Evolutionary conservation across 2,888 invertebrate species (phyloP), one percentile per base, ranked within the genome.

Genomic region (Leptinotarsa rubiginosa): DNA sequence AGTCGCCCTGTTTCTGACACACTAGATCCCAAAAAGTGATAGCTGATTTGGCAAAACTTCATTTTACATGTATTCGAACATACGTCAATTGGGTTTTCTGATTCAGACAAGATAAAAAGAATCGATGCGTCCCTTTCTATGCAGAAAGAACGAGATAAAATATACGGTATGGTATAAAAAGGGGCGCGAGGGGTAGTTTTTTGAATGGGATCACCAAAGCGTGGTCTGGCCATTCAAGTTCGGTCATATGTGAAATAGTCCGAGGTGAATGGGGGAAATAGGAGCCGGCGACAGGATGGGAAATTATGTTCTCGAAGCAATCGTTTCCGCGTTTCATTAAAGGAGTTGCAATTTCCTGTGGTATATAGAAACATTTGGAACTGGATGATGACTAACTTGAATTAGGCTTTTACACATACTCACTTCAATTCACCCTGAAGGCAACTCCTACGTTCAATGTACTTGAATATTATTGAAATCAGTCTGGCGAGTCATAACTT

Each of bases 241-340:
- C 91, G 90, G 90, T 91, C 91, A 91, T 88, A 90, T 90, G 91
- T 91, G 91, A 91, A 91, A 91, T 91, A 89, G 90, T 88, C 89
- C 87, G 79, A 82, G 77, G 78, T 73, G 72, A 20, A 65, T 77
- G 65, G 75, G 77, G 76, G 78, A 59, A 65, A 78, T n/a, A 62
- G 68, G 70, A 56, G 69, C 22, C 12, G 41, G 20, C 31, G 47
- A 31, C 59, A 56, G 69, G 69, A 54, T 69, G 47, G 56, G 20
- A 69, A 69, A 47, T 62, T 62, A 62, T 62, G 62, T 41, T 31
- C 62, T 62, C 15, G 62, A 41, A 62, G 41, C 62, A 41, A 62
- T 62, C 62, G 62, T 41, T 62, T 62, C 62, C 62, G 10, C 41
- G 31, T 41, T 62, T 62, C 62, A 62, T 62, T 62, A 62, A 41